Base-by-base conservation (phyloP, 2,113 vertebrate genomes). In the Neodontobutis hainanensis region DNA sequence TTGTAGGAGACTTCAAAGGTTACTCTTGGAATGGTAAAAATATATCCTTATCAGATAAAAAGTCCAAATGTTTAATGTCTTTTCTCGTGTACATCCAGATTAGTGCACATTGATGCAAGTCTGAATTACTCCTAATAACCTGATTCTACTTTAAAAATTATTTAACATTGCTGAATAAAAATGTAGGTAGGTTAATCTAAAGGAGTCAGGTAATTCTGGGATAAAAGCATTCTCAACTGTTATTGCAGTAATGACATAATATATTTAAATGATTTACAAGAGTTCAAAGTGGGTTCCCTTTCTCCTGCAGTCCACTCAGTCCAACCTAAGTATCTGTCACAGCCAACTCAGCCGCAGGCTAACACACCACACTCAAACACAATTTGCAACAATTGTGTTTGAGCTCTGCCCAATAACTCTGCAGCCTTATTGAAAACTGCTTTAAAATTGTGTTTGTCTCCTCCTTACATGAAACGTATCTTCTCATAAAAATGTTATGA, bases 361-460 rank as follows among this genome's bases (percentile, higher is more conserved):
- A 55, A 9, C 53, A 68, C 40, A 74, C 36, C 46, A 38, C 69
- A 52, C 78, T 76, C 61, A 27, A 61, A 57, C 5, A 15, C 44
- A 51, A 52, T 9, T 55, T 55, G 43, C 40, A 70, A 72, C 74
- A 55, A 75, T 75, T 73, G 45, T 40, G 45, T 40, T 61, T 7
- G 5, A 35, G 51, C 73, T 80, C 59, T 32, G 65, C 70, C 74
- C 84, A 85, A 86, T 82, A 84, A 84, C 11, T 61, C 82, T 34
- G 61, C 61, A 50, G 65, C 27, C 14, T 70, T 82, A 81, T 80
- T 81, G 77, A 73, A 65, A 82, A 70, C 50, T 15, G 6, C 40
- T 63, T 32, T 40, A 49, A 73, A 83, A 86, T 81, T 16, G 0
- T 49, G 79, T 84, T 84, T 74, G 73, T 82, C 65, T 42, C 32